phyloP scores from a whole-genome alignment of 2,797 vertebrate genomes.

The Valencia hispanica region DNA sequence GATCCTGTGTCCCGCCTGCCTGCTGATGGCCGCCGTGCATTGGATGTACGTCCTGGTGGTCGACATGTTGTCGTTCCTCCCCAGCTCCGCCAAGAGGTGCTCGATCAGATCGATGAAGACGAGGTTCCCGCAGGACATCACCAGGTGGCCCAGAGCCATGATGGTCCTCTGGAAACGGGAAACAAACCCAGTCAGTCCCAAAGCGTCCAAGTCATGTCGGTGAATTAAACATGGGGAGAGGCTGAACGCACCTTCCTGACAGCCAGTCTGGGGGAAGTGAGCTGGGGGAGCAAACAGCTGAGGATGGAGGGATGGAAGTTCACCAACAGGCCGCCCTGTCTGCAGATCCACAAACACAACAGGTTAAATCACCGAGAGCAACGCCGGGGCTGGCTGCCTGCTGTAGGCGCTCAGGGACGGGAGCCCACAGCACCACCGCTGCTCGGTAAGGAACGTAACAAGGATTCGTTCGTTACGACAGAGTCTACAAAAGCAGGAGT shows the following conservation, averaged over 20 bases:
- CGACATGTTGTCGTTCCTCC: conserved; percentile 98
- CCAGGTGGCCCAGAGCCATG: conserved; percentile 98
- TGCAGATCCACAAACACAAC: conserved; percentile 51
- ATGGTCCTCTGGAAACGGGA: conserved; percentile 77
- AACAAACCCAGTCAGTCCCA: background rate
- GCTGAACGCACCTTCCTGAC: conserved; percentile 87
- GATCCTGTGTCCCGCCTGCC: conserved; percentile 97
- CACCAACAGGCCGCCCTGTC: conserved; percentile 98
- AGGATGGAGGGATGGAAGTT: conserved; percentile 99
- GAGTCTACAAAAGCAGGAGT: too few relatives aligned
- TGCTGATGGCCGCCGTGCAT: conserved; percentile 98
- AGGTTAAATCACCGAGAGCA: too few relatives aligned
- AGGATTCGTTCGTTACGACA: too few relatives aligned
- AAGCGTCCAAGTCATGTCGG: too few relatives aligned
- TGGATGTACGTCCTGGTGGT: conserved; percentile 99
- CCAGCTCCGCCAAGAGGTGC: conserved; percentile 95
- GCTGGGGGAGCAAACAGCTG: conserved; percentile 97
- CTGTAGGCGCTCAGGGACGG: too few relatives aligned
- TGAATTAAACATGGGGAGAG: too few relatives aligned
- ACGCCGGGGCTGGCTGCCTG: too few relatives aligned
- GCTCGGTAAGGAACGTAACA: too few relatives aligned
- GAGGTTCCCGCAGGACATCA: conserved; percentile 98
- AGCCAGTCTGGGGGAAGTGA: conserved; percentile 97
- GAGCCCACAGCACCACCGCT: too few relatives aligned
- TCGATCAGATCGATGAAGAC: conserved; percentile 99